Percentiles rank a stretch among this genome's conserved stretches.
Evolutionary conservation across 2,113 vertebrate genomes (phyloP).

Genomic region (Mugil cephalus): DNA sequence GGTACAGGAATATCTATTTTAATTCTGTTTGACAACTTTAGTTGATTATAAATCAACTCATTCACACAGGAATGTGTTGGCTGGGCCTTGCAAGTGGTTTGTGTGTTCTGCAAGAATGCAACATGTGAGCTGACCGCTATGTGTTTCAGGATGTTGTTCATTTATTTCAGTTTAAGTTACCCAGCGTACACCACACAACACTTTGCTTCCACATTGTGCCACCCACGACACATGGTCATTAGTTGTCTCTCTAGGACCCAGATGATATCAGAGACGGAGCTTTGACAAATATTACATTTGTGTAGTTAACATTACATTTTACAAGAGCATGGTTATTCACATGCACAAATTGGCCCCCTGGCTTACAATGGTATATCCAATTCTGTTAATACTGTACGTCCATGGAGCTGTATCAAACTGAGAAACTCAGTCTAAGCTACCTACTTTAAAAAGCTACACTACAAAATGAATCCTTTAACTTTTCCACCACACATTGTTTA

Average conservation of each 20-base stretch:
- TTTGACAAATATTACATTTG: constrained; percentile 8
- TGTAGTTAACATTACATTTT: not conserved
- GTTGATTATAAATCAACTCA: constrained; percentile 64
- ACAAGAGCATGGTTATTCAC: not conserved
- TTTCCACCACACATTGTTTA: not conserved
- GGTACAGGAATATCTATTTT: constrained; percentile 47
- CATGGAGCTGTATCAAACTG: not conserved
- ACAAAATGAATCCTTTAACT: not conserved
- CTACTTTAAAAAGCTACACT: not conserved
- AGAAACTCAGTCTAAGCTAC: not conserved
- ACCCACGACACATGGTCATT: constrained; percentile 31
- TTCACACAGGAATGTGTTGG: constrained; percentile 59
- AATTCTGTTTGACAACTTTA: constrained; percentile 71
- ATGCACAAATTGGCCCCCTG: constrained; percentile 1
- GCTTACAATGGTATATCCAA: not conserved
- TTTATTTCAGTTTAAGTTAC: constrained; percentile 37
- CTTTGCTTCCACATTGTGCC: constrained; percentile 12
- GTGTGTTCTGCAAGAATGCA: constrained; percentile 22
- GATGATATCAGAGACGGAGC: constrained; percentile 13
- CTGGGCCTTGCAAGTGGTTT: constrained; percentile 39
- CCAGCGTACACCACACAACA: not conserved
- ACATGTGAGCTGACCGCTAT: constrained; percentile 14
- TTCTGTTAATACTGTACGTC: not conserved
- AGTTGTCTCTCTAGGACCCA: not conserved
- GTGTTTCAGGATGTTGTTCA: constrained; percentile 10